These are phyloP conservation scores for Lithodes maja DNA, from an alignment of 2,888 invertebrate genomes.

Conservation along the genomic window DNA sequence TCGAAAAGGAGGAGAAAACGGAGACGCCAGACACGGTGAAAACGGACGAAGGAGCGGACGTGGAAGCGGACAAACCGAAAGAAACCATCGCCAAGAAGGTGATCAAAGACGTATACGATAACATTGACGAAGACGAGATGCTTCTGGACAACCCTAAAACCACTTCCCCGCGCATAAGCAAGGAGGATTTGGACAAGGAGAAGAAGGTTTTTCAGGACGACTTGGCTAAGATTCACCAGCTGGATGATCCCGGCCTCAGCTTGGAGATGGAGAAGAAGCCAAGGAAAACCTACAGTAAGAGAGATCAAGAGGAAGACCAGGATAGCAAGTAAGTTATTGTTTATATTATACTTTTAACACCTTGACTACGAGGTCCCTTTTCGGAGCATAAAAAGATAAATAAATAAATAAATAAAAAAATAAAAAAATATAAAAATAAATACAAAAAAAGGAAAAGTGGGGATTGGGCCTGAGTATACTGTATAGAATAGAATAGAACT, in stretches of 20 bases:
- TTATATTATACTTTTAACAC: too few species aligned
- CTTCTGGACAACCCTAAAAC: background rate
- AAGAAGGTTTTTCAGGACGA: conserved; percentile 2
- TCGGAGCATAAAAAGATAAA: too few species aligned
- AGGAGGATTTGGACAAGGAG: conserved; percentile 26
- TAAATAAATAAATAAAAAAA: too few species aligned
- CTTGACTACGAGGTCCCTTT: too few species aligned
- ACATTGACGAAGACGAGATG: background rate
- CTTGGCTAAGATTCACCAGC: background rate
- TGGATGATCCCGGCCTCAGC: conserved; percentile 23
- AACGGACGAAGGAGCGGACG: background rate
- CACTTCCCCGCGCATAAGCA: background rate
- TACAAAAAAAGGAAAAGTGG: too few species aligned
- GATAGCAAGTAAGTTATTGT: conserved; percentile 49
- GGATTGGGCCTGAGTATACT: too few species aligned
- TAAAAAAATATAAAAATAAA: too few species aligned
- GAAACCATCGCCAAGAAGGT: background rate
- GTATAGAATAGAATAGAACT: too few species aligned
- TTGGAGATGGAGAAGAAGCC: conserved; percentile 25
- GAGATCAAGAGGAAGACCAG: conserved; percentile 39
- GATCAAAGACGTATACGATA: conserved; percentile 21
- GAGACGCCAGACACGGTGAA: background rate
- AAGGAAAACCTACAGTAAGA: conserved; percentile 20
- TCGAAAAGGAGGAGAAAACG: conserved; percentile 20
- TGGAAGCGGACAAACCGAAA: background rate